phyloP scores from a whole-genome alignment of 2,888 invertebrate species.

The Ariolimax columbianus region DNA sequence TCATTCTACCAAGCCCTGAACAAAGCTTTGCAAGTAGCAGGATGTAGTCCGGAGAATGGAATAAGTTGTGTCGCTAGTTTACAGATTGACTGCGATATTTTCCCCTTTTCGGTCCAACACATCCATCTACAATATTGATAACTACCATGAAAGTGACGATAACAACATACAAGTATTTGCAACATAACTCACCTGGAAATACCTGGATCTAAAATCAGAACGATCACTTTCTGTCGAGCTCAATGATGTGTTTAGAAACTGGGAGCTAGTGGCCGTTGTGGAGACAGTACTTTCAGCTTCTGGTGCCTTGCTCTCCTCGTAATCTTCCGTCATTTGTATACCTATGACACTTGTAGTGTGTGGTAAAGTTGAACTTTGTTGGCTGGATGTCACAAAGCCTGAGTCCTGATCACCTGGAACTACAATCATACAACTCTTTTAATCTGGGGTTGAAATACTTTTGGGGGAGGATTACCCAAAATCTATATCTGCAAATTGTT shows the following conservation, averaged over 20 bases:
- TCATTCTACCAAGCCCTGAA: too few relatives aligned
- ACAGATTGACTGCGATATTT: too few relatives aligned
- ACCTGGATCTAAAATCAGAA: conserved; percentile 12
- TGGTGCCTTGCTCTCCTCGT: not conserved
- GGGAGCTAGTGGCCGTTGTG: not conserved
- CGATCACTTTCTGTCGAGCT: conserved; percentile 42
- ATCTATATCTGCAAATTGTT: too few relatives aligned
- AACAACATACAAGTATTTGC: not conserved
- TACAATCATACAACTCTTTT: too few relatives aligned
- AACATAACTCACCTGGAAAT: conserved; percentile 23
- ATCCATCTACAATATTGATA: too few relatives aligned
- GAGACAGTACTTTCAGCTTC: not conserved
- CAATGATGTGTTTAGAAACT: conserved; percentile 40
- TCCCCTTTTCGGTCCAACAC: too few relatives aligned
- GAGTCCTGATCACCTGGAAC: conserved; percentile 26
- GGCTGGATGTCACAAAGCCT: conserved; percentile 19
- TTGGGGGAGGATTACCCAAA: too few relatives aligned
- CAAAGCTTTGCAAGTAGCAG: too few relatives aligned
- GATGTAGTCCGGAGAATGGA: too few relatives aligned
- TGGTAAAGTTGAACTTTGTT: conserved; percentile 4
- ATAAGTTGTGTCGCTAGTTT: too few relatives aligned
- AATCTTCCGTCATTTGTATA: not conserved
- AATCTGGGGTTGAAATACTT: too few relatives aligned
- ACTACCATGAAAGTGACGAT: too few relatives aligned
- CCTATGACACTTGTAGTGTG: not conserved